Evolutionary conservation across 1,140 invertebrate genomes (phyloP).

Genomic region (Araneus ventricosus): DNA sequence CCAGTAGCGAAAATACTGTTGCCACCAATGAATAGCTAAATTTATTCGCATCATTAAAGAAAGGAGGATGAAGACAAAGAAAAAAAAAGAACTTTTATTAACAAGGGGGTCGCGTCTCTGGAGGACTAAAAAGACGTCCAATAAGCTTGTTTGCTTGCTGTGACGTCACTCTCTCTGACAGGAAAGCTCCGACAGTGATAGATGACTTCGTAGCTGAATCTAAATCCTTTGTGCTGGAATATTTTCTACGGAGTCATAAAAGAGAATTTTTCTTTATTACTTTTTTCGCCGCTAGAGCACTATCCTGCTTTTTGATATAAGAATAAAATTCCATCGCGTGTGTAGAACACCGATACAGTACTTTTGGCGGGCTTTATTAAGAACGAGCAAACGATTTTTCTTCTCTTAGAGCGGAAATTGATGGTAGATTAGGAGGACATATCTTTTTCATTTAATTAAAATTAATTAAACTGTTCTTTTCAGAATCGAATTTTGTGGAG

Average conservation of each 20-base stretch:
- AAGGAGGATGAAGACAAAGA: background rate
- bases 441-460: slow-evolving; percentile 16
- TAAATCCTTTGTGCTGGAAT: slow-evolving; percentile 48
- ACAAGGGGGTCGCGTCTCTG: slow-evolving; percentile 9
- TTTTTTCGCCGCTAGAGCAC: background rate
- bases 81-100: slow-evolving; percentile 3
- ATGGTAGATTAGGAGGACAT: background rate
- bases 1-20: background rate
- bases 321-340: background rate
- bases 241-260: slow-evolving; percentile 24
- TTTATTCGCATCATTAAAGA: slow-evolving; percentile 42
- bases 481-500: background rate
- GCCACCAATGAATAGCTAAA: slow-evolving; percentile 43
- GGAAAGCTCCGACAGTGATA: slow-evolving; percentile 49
- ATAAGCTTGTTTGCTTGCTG: slow-evolving; percentile 57
- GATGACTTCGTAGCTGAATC: slow-evolving; percentile 34
- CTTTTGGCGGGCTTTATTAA: slow-evolving; percentile 19
- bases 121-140: slow-evolving; percentile 51
- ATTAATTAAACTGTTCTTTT: background rate
- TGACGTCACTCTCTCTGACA: slow-evolving; percentile 48
- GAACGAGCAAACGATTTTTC: background rate
- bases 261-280: background rate
- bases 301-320: background rate
- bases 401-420: background rate
- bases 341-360: background rate